These are phyloP conservation scores for Coreoperca whiteheadi DNA, from an alignment of 2,113 vertebrate species.

Conservation along the genomic window DNA sequence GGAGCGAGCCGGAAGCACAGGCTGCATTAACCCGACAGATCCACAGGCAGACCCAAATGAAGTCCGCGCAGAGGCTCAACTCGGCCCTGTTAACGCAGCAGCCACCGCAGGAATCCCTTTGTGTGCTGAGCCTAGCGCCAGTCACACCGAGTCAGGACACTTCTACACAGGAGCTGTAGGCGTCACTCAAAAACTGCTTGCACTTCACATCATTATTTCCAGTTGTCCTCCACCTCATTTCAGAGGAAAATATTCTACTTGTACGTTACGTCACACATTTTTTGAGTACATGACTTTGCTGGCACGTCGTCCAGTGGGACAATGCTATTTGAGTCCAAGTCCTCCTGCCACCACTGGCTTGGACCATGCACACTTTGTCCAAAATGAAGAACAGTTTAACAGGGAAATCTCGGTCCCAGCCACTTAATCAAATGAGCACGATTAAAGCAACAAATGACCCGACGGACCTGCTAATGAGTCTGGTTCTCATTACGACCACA, in stretches of 20 bases:
- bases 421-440: conserved; percentile 24
- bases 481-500: neutral
- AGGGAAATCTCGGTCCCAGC: neutral
- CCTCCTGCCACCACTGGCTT: neutral
- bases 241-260: too few relatives aligned
- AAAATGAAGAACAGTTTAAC: neutral
- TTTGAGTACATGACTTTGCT: neutral
- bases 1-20: conserved; percentile 13
- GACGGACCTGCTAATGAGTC: conserved; percentile 32
- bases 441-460: conserved; percentile 27
- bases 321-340: neutral
- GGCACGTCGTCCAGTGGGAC: neutral
- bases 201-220: neutral
- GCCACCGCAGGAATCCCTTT: neutral
- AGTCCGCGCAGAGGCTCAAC: conserved; percentile 12
- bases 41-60: neutral
- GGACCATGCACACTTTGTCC: neutral
- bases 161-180: neutral
- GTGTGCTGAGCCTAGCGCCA: neutral
- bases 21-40: conserved; percentile 22
- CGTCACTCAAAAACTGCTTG: too few relatives aligned
- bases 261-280: too few relatives aligned
- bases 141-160: neutral
- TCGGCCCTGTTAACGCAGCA: neutral
- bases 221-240: neutral